These are phyloP conservation scores for Myrmecophaga tridactyla DNA, from an alignment of 2,113 vertebrate genomes.

Conservation along the genomic window DNA sequence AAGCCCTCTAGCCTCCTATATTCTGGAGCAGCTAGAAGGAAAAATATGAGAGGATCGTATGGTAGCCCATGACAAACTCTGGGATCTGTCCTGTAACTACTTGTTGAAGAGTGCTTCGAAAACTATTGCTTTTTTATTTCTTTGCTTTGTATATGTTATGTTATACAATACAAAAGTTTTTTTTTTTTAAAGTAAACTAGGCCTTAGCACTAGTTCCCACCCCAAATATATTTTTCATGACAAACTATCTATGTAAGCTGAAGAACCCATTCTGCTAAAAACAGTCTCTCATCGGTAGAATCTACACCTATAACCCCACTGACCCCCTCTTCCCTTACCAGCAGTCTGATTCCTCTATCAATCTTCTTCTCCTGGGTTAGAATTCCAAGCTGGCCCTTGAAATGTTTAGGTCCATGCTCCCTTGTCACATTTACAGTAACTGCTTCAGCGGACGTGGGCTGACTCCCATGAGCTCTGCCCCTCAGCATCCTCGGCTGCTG, in stretches of 20 bases:
- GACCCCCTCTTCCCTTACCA: background rate
- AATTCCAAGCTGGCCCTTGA: background rate
- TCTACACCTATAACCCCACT: background rate
- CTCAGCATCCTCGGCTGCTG: background rate
- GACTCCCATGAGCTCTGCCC: background rate
- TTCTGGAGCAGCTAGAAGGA: too few relatives aligned
- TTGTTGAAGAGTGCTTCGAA: too few relatives aligned
- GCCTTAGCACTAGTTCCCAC: background rate
- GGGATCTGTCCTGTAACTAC: too few relatives aligned
- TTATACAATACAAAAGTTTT: too few relatives aligned
- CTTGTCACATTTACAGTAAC: background rate
- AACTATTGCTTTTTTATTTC: too few relatives aligned
- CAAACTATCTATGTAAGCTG: background rate
- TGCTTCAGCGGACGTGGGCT: background rate
- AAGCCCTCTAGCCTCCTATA: too few relatives aligned
- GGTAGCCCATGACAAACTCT: too few relatives aligned
- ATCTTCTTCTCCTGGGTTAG: background rate
- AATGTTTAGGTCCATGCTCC: background rate
- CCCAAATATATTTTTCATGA: background rate
- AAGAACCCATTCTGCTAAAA: conserved; percentile 1
- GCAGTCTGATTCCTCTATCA: background rate
- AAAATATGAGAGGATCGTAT: too few relatives aligned
- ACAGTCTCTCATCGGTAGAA: background rate
- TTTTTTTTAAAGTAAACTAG: too few relatives aligned
- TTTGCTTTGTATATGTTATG: too few relatives aligned